A percentile compares a stretch with the other conserved stretches of the same genome.
Conservation (phyloP, 2,113 vertebrate species). For the Pedetes capensis region DNA sequence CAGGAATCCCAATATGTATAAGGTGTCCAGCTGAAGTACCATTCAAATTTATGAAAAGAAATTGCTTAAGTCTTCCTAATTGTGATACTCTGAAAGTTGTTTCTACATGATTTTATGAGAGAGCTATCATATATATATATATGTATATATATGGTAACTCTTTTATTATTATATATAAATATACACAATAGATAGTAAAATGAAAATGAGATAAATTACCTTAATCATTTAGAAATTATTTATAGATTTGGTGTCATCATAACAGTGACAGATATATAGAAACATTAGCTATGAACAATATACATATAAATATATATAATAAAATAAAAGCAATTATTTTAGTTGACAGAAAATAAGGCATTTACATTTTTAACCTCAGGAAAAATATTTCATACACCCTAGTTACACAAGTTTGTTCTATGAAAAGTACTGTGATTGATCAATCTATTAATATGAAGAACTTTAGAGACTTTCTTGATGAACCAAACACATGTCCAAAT, state of each 20-base stretch:
- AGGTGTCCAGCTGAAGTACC: neutral
- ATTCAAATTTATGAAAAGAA: neutral
- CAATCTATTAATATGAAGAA: neutral
- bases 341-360: neutral
- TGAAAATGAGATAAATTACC: neutral
- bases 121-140: neutral
- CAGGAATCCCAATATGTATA: neutral
- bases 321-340: neutral
- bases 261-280: neutral
- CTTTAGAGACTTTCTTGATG: conserved; percentile 9
- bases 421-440: neutral
- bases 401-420: neutral
- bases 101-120: neutral
- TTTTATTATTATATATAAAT: neutral
- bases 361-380: neutral
- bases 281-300: neutral
- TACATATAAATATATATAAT: neutral
- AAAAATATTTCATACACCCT: neutral
- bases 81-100: neutral
- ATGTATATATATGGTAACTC: neutral
- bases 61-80: neutral
- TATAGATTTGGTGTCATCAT: neutral
- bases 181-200: neutral
- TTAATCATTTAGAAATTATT: neutral
- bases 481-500: conserved; percentile 48